A percentile compares a stretch with the other conserved stretches of the same genome.
phyloP scores from a whole-genome alignment of 2,888 invertebrate genomes.

The Orchesellides sinensis region DNA sequence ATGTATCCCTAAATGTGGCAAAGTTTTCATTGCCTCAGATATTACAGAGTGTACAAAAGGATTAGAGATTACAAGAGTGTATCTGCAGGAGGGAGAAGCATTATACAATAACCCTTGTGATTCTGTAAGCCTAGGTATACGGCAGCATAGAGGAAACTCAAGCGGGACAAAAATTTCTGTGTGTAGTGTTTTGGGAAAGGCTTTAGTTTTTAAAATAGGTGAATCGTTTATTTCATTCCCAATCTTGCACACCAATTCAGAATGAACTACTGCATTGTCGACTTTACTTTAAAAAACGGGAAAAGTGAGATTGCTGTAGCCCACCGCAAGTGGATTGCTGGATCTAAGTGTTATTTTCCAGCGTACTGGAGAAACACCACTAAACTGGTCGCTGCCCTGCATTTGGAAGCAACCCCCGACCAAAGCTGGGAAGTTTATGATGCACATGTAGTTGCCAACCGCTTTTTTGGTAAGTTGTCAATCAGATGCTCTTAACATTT shows the following conservation, averaged over 20 bases:
- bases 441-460: slow-evolving; percentile 17
- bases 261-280: slow-evolving; percentile 16
- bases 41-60: background rate
- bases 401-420: background rate
- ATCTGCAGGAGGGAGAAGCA: background rate
- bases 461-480: too few species aligned
- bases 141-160: too few species aligned
- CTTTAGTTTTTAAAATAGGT: background rate
- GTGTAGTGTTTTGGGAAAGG: background rate
- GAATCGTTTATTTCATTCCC: background rate
- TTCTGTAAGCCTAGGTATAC: background rate
- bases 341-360: slow-evolving; percentile 28
- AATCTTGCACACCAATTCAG: background rate
- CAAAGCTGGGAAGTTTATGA: slow-evolving; percentile 1
- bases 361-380: slow-evolving; percentile 16
- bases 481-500: too few species aligned
- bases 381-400: background rate
- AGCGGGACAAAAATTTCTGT: too few species aligned
- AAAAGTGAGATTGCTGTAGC: background rate
- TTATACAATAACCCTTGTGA: slow-evolving; percentile 9
- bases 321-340: slow-evolving; percentile 2
- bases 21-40: background rate
- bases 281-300: background rate
- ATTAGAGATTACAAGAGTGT: background rate
- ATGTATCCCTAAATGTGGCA: background rate